Conservation (phyloP, 2,888 invertebrate species). For the Sarcophaga carnaria region DNA sequence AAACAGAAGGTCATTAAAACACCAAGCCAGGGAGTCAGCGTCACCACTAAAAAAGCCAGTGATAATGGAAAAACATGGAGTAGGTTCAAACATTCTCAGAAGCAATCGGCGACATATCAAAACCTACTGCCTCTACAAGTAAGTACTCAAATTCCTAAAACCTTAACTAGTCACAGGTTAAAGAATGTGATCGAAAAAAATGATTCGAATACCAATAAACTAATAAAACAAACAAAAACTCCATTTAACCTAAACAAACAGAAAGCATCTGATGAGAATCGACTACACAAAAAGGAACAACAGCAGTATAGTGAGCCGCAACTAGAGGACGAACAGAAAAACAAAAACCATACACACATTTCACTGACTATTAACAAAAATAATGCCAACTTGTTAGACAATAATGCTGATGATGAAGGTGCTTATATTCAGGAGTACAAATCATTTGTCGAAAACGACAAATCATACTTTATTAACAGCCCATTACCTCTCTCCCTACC, state of each 20-base stretch:
- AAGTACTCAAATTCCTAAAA: background rate
- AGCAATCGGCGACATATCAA: background rate
- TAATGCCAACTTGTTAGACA: background rate
- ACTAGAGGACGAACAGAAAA: background rate
- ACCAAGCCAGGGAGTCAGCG: slow-evolving; percentile 20
- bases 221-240: background rate
- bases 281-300: background rate
- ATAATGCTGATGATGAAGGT: slow-evolving; percentile 12
- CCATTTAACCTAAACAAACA: background rate
- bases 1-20: slow-evolving; percentile 34
- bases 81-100: background rate
- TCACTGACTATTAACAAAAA: background rate
- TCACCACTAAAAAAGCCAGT: background rate
- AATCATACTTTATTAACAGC: slow-evolving; percentile 7
- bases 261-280: background rate
- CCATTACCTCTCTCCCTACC: slow-evolving; percentile 8
- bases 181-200: background rate
- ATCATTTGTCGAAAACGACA: slow-evolving; percentile 59
- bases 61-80: background rate
- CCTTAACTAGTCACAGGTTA: background rate
- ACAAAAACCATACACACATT: background rate
- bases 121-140: background rate
- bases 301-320: background rate
- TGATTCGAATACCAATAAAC: slow-evolving; percentile 14
- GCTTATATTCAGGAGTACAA: slow-evolving; percentile 66